Evolutionary conservation across 2,797 vertebrate genomes (phyloP), one percentile per base, ranked within the genome.

Genomic region (Fistularia tabacaria): DNA sequence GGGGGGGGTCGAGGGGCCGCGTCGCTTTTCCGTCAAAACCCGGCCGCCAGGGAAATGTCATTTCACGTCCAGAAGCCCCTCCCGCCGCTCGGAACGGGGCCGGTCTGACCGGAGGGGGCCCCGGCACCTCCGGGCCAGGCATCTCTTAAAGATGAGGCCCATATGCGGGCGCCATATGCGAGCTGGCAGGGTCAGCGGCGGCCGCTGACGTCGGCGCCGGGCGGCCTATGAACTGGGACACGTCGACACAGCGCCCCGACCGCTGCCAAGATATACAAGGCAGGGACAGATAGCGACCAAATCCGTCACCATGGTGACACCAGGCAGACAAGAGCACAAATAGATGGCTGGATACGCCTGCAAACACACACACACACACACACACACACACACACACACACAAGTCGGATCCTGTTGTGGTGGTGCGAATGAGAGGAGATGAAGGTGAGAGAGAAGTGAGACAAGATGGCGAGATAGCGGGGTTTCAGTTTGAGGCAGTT

Each of bases 101-200:
- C 69, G 64, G 53, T 64, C 43, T 70, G 7, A 50, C 69, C 47
- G 12, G 59, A 59, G 74, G 80, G 44, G 46, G n/a, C 46, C 36
- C 54, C 14, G 41, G 49, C 55, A 81, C 77, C 77, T 76, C 14
- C 62, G 57, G 74, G 79, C 72, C 67, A 62, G 57, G 65, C 39
- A 77, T 89, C 62, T 85, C 78, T 88, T 81, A 88, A 80, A 68
- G 81, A 89, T 85, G 84, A 87, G 57, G 66, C 57, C 74, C 86
- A 86, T 88, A 89, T 90, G 88, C 64, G 77, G 66, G 63, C 80
- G 84, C 81, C 78, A 81, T 85, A 81, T 87, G 85, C 7, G 75
- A 77, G 71, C 51, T 83, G 85, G 83, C 76, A 78, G 70, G 74
- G 81, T 81, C 79, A 69, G 55, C 15, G 36, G 10, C 56, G 58